These are phyloP conservation scores for Panagrolaimus sp. DNA, from an alignment of 1,140 invertebrate genomes.

Conservation along the genomic window DNA sequence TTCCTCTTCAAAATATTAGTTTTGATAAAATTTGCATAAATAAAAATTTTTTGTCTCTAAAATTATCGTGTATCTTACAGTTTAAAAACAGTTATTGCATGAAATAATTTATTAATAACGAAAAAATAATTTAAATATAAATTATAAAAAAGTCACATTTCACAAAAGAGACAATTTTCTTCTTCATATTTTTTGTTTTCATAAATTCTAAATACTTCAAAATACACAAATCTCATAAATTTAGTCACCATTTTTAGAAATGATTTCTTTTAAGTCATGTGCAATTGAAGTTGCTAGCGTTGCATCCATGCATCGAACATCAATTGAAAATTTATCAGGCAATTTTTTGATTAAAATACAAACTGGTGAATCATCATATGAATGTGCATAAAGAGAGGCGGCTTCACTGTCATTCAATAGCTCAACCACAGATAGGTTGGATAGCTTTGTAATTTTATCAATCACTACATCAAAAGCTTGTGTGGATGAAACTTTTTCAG, in stretches of 20 bases:
- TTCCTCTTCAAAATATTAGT: too few species aligned
- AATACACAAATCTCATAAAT: too few species aligned
- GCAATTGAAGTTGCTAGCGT: slow-evolving; percentile 27
- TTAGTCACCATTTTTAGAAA: not conserved
- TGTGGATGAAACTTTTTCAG: slow-evolving; percentile 19
- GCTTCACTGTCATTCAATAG: slow-evolving; percentile 26
- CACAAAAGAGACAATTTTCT: too few species aligned
- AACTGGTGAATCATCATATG: slow-evolving; percentile 31
- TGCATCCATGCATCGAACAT: slow-evolving; percentile 32
- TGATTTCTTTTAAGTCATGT: slow-evolving; percentile 18
- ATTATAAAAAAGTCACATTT: too few species aligned
- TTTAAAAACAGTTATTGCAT: too few species aligned
- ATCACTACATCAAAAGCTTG: slow-evolving; percentile 30
- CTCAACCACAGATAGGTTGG: slow-evolving; percentile 48
- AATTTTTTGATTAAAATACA: slow-evolving; percentile 47
- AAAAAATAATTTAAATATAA: too few species aligned
- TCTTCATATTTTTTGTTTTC: too few species aligned
- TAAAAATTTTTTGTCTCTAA: too few species aligned
- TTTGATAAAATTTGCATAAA: too few species aligned
- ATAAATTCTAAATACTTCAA: too few species aligned
- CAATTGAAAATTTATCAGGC: slow-evolving; percentile 17
- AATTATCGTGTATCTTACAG: too few species aligned
- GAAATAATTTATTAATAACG: too few species aligned
- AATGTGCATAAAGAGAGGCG: slow-evolving; percentile 43
- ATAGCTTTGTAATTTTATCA: slow-evolving; percentile 17